A percentile compares a stretch with the other conserved stretches of the same genome.
phyloP scores from a whole-genome alignment of 2,888 invertebrate genomes.

The Lathronympha strigana region DNA sequence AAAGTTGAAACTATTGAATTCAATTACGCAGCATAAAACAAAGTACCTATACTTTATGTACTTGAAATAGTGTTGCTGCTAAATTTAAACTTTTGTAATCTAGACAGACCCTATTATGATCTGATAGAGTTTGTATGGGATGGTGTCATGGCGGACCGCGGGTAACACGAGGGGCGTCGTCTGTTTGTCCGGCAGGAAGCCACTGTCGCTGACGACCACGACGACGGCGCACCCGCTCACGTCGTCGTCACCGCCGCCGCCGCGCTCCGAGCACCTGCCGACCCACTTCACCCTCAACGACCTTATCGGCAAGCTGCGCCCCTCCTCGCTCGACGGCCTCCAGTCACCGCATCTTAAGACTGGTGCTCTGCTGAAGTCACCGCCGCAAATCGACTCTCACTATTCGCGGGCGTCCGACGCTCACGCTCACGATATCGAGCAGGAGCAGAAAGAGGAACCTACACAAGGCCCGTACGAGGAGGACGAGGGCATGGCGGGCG shows the following conservation, averaged over 20 bases:
- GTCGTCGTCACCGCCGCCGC: conserved; percentile 82
- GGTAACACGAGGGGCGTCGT: conserved; percentile 70
- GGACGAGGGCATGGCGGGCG: conserved; percentile 81
- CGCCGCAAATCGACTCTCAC: conserved; percentile 85
- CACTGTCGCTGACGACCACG: conserved; percentile 83
- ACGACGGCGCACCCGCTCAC: conserved; percentile 83
- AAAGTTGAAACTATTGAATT: neutral
- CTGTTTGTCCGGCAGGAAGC: conserved; percentile 74
- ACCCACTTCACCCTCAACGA: conserved; percentile 82
- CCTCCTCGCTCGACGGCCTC: conserved; percentile 78
- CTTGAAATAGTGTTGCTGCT: neutral
- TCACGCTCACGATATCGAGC: conserved; percentile 69
- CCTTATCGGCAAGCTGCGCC: conserved; percentile 82
- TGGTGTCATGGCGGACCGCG: conserved; percentile 53
- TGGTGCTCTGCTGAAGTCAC: conserved; percentile 76
- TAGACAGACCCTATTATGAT: neutral
- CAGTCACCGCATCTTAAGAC: conserved; percentile 79
- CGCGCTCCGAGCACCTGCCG: conserved; percentile 81
- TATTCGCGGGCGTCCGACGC: conserved; percentile 82
- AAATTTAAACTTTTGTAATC: neutral
- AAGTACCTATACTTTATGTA: neutral
- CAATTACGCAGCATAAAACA: neutral
- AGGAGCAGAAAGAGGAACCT: conserved; percentile 73
- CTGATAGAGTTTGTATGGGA: conserved; percentile 44
- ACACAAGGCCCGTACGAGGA: conserved; percentile 87